These are phyloP conservation scores for Latrodectus geometricus DNA, from an alignment of 1,140 invertebrate species.

Conservation along the genomic window DNA sequence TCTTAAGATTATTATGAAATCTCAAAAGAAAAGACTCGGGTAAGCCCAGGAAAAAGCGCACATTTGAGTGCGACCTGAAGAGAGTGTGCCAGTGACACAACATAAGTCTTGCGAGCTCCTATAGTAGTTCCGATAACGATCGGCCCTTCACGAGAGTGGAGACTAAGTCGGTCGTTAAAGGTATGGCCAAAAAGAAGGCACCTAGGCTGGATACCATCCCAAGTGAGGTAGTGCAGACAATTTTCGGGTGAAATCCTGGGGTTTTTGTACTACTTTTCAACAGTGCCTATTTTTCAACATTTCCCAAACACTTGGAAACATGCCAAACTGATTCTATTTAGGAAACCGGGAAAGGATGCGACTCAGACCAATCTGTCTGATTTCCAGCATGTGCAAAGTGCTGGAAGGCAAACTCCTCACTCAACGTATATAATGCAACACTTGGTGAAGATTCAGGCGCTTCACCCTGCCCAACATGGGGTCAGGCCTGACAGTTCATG, in stretches of 20 bases:
- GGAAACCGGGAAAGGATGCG: too few species aligned
- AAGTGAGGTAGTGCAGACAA: background rate
- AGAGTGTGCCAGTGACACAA: too few species aligned
- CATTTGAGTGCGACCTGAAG: too few species aligned
- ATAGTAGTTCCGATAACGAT: background rate
- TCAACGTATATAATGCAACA: background rate
- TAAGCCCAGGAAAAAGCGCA: too few species aligned
- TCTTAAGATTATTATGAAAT: too few species aligned
- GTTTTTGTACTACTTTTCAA: background rate
- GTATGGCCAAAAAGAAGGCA: background rate
- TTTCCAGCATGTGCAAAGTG: slow-evolving; percentile 25
- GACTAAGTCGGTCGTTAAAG: too few species aligned
- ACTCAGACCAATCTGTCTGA: slow-evolving; percentile 64
- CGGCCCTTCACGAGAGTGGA: background rate
- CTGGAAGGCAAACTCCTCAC: slow-evolving; percentile 28
- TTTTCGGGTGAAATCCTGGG: background rate
- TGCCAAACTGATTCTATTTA: slow-evolving; percentile 63
- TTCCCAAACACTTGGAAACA: slow-evolving; percentile 63
- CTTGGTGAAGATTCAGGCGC: background rate
- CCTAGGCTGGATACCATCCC: background rate
- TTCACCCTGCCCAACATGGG: too few species aligned
- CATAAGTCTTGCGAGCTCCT: too few species aligned
- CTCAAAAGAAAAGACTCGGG: too few species aligned
- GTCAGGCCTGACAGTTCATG: background rate
- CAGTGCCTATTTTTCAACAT: background rate